Percentiles rank a stretch among this genome's conserved stretches.
These are phyloP conservation scores for Nothocercus nigrocapillus DNA, from an alignment of 2,113 vertebrate genomes.

Conservation along the genomic window DNA sequence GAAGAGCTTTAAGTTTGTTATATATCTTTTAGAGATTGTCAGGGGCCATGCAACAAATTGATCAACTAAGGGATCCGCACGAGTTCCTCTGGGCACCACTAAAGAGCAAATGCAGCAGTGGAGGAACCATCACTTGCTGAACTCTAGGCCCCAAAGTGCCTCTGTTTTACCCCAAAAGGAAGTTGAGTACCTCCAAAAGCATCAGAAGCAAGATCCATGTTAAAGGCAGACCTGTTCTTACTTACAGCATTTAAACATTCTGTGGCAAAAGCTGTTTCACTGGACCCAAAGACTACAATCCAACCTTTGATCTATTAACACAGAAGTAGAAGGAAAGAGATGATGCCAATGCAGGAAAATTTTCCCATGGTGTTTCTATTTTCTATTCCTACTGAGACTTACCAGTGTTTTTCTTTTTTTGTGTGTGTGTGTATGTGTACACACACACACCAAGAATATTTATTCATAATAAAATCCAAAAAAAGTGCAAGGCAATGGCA, in stretches of 20 bases:
- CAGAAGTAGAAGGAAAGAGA: neutral
- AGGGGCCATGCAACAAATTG: neutral
- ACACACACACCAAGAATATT: neutral
- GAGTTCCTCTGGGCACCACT: neutral
- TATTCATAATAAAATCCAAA: neutral
- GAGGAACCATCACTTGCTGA: neutral
- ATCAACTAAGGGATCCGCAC: accelerated
- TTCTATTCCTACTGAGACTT: neutral
- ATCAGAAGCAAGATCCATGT: neutral
- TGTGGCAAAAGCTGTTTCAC: neutral
- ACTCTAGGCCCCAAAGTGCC: neutral
- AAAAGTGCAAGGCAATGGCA: neutral
- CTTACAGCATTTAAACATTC: neutral
- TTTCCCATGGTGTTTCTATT: neutral
- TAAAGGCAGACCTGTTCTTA: neutral
- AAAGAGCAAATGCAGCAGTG: neutral
- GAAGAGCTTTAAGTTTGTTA: neutral
- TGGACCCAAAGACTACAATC: neutral
- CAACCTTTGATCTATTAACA: neutral
- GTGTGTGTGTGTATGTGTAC: neutral
- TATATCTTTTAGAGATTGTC: neutral
- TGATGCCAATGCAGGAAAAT: neutral
- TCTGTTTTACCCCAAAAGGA: neutral
- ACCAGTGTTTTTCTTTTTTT: neutral
- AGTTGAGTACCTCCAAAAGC: neutral